Evolutionary conservation across 2,888 invertebrate genomes (phyloP).

Genomic region (Sussaba pulchella): DNA sequence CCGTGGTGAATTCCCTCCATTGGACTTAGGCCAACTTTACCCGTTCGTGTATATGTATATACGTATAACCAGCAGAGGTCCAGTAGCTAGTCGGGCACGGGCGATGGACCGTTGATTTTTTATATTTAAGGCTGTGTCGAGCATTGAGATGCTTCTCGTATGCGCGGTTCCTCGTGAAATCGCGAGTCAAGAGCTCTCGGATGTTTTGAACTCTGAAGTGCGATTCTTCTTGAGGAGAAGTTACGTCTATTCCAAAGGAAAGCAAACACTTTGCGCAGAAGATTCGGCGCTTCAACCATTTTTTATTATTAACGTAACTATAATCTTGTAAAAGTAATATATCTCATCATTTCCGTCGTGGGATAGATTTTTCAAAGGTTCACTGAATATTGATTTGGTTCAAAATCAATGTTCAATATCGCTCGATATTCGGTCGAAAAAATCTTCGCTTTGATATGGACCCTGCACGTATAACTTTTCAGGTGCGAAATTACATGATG

Average conservation of each 20-base stretch:
- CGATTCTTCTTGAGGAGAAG: conserved; percentile 27
- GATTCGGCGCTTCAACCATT: too few relatives aligned
- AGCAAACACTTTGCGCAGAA: not conserved
- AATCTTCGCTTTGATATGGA: not conserved
- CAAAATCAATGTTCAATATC: too few relatives aligned
- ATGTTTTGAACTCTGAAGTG: conserved; percentile 27
- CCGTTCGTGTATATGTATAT: conserved; percentile 36
- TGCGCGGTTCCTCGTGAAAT: conserved; percentile 16
- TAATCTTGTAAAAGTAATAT: too few relatives aligned
- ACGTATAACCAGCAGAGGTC: conserved; percentile 33
- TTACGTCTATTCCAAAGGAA: not conserved
- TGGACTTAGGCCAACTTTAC: conserved; percentile 76
- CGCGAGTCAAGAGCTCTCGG: not conserved
- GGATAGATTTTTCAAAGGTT: too few relatives aligned
- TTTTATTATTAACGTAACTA: too few relatives aligned
- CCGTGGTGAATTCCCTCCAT: conserved; percentile 65
- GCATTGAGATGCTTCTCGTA: conserved; percentile 24
- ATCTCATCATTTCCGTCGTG: too few relatives aligned
- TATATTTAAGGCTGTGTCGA: conserved; percentile 26
- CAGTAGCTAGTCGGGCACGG: conserved; percentile 48
- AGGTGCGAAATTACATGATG: not conserved
- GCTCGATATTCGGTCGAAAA: not conserved
- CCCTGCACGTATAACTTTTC: not conserved
- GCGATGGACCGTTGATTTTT: conserved; percentile 47
- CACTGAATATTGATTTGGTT: too few relatives aligned